phyloP scores from a whole-genome alignment of 2,113 vertebrate species.

The Solenodon paradoxus region DNA sequence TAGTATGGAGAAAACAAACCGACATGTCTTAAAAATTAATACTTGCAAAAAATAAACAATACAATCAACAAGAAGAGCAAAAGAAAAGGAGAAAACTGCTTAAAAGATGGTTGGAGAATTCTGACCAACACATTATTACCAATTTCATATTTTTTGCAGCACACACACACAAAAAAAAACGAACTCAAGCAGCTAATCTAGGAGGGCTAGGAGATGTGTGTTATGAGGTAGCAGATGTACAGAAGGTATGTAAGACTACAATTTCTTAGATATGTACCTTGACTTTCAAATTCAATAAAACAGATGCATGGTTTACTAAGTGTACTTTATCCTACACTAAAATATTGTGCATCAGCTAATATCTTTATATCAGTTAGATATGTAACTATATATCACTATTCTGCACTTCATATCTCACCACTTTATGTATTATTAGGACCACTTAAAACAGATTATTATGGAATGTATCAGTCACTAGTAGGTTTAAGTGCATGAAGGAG shows the following conservation, averaged over 20 bases:
- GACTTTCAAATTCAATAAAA: not conserved
- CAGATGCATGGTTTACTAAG: not conserved
- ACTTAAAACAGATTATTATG: not conserved
- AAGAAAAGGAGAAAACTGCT: not conserved
- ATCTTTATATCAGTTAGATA: not conserved
- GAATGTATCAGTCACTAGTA: not conserved
- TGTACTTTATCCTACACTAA: not conserved
- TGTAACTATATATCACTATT: not conserved
- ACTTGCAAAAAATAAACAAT: not conserved
- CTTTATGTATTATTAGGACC: not conserved
- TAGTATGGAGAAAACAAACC: not conserved
- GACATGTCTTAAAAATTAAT: not conserved
- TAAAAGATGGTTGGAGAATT: not conserved
- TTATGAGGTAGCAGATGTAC: not conserved
- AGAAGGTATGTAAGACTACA: not conserved
- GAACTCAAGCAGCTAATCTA: not conserved
- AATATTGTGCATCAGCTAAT: not conserved
- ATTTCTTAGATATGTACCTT: not conserved
- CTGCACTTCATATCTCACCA: not conserved
- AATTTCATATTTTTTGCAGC: not conserved
- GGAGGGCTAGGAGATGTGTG: not conserved
- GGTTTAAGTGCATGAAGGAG: not conserved
- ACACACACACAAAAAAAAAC: not conserved
- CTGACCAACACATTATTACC: not conserved
- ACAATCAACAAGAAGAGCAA: not conserved